Evolutionary conservation across 30 jellyfish, hydroid and myxozoan species (phyloP), one percentile per base, ranked within the genome.

Genomic region (Pelagia noctiluca): DNA sequence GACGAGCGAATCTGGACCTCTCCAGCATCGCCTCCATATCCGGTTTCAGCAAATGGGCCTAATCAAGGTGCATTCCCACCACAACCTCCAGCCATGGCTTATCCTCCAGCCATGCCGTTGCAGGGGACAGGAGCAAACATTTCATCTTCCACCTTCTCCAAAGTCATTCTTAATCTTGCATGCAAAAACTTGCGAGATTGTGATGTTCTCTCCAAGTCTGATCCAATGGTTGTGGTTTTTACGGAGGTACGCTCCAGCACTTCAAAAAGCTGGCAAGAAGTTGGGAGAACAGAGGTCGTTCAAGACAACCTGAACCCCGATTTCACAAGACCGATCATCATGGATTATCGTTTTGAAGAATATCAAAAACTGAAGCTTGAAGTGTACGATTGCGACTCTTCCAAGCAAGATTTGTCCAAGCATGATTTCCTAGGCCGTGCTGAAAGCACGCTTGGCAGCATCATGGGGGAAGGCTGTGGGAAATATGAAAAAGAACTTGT

Each of bases 351-450:
- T 61, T 94, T 94, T 37, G 99, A 94, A 76, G 99, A 82, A 50
- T 37, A 35, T 35, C 99, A 94, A 50, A 47, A 63, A 70, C 76
- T 94, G 50, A 82, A 94, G 57, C 77, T 94, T 76, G 97, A 83
- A 61, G 96, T 94, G 31, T 94, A 94, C 50, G 99, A 94, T 76
- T 53, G 85, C 12, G 99, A 94, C 69, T 83, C 99, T 1, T 24
- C 84, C 19, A 80, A 96, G 21, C 25, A 31, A 16, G 26, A 52
- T 3, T 63, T 94, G 36, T 50, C 42, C 29, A 35, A 76, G 18
- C 99, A 94, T 71, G 99, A 94, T 66, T 94, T 86, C 46, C 91
- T 94, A 49, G 99, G 99, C 21, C 37, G 77, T 46, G 60, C 85
- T 50, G 94, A 60, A 23, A 50, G 88, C 22, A 35, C 96, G 21